Base-by-base conservation (phyloP, 2,797 vertebrate species). In the Podarcis lilfordi region DNA sequence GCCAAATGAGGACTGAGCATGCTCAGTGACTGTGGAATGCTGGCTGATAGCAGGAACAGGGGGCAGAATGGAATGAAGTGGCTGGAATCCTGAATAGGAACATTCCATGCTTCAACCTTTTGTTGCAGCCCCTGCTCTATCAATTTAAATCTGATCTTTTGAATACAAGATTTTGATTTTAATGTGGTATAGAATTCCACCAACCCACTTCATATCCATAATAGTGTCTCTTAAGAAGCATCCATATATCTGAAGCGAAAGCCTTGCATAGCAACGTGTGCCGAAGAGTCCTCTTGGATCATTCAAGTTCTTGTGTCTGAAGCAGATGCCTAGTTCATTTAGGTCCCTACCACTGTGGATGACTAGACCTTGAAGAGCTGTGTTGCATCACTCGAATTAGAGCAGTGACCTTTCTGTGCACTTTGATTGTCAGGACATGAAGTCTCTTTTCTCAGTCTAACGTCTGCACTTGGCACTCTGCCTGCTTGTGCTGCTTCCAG, bases 361-460 rank as follows among this genome's bases (percentile, higher is more conserved):
- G 68, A 50, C 43, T 85, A 40, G 1, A 1, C 84, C 74, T 1
- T 0, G 77, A 87, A 81, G 80, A 83, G 10, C n/a, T 80, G 8
- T 40, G 25, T 86, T 81, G 61, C 10, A 2, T 86, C 50, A 11
- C 1, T 40, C 68, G 32, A 32, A 35, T 50, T 88, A 89, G 86
- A 89, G 85, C 76, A 82, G n/a, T 76, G 69, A 17, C 35, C 78
- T 81, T 2, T 55, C 23, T 35, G 84, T 91, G 77, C 27, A 0
- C 50, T 81, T 88, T 21, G 37, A 3, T 37, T 89, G 23, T 85
- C 77, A 5, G 5, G 9, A 3, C 50, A 2, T 3, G 25, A 2
- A 25, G 45, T 79, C 82, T 86, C 45, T 11, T 90, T 88, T 89
- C 87, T 43, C 86, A 88, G 8, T 55, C 35, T 13, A 72, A 80